Evolutionary conservation across 2,888 invertebrate genomes (phyloP).

Genomic region (Lycia hirtaria): DNA sequence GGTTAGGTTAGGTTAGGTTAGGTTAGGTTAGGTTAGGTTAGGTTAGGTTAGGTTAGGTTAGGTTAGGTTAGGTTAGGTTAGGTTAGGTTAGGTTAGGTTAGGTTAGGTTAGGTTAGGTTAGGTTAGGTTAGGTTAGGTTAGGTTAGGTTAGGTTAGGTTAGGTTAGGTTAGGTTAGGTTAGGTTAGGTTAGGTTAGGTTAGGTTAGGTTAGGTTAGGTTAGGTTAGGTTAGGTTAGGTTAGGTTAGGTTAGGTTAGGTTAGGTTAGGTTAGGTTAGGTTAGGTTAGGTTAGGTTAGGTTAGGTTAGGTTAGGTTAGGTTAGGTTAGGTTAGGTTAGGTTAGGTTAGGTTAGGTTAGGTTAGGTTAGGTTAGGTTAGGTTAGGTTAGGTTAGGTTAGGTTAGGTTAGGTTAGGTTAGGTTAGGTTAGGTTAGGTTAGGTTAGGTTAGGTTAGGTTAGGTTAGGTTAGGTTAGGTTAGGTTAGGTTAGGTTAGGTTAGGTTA

Average conservation of each 20-base stretch:
- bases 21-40: slow-evolving; percentile 21
- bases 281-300: slow-evolving; percentile 33
- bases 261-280: slow-evolving; percentile 31
- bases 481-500: slow-evolving; percentile 27
- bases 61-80: slow-evolving; percentile 33
- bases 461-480: slow-evolving; percentile 18
- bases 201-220: slow-evolving; percentile 31
- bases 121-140: slow-evolving; percentile 36
- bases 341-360: slow-evolving; percentile 39
- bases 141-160: slow-evolving; percentile 34
- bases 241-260: slow-evolving; percentile 30
- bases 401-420: slow-evolving; percentile 18
- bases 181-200: slow-evolving; percentile 32
- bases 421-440: slow-evolving; percentile 1
- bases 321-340: slow-evolving; percentile 34
- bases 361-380: slow-evolving; percentile 38
- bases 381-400: slow-evolving; percentile 36
- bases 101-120: slow-evolving; percentile 38
- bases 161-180: slow-evolving; percentile 32
- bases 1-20: slow-evolving; percentile 33
- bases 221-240: slow-evolving; percentile 30
- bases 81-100: slow-evolving; percentile 32
- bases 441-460: slow-evolving; percentile 10
- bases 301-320: slow-evolving; percentile 38
- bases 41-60: slow-evolving; percentile 29